These are phyloP conservation scores for Dreissena rostriformis DNA, from an alignment of 1,140 invertebrate species.

Conservation along the genomic window DNA sequence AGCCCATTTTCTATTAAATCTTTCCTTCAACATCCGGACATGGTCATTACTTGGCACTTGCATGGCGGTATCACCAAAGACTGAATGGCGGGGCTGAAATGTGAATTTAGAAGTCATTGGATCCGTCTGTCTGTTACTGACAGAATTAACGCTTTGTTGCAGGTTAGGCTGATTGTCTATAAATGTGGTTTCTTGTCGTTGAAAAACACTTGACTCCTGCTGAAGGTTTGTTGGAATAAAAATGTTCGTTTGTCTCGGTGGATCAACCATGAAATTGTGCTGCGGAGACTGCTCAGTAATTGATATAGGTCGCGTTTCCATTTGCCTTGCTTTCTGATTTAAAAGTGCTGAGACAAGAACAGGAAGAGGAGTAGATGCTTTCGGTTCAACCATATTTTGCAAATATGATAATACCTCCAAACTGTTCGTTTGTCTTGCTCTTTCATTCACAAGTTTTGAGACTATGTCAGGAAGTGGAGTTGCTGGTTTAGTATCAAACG, in stretches of 20 bases:
- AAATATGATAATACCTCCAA: no score
- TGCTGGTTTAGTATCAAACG: neutral
- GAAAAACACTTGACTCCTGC: no score
- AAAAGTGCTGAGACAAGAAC: no score
- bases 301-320: no score
- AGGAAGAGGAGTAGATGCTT: no score
- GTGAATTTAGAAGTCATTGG: neutral
- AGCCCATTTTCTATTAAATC: conserved; percentile 39
- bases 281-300: no score
- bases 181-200: neutral
- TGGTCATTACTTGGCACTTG: neutral
- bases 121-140: neutral
- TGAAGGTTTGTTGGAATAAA: no score
- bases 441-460: no score
- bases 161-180: neutral
- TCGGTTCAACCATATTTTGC: no score
- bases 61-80: conserved; percentile 12
- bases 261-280: neutral
- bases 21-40: neutral
- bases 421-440: no score
- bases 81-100: neutral
- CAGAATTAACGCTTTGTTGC: neutral
- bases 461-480: neutral
- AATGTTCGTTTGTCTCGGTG: no score
- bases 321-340: no score